Percentiles rank a stretch among this genome's conserved stretches.
phyloP scores from a whole-genome alignment of 2,888 invertebrate species.

The Lordiphosa fenestrarum region DNA sequence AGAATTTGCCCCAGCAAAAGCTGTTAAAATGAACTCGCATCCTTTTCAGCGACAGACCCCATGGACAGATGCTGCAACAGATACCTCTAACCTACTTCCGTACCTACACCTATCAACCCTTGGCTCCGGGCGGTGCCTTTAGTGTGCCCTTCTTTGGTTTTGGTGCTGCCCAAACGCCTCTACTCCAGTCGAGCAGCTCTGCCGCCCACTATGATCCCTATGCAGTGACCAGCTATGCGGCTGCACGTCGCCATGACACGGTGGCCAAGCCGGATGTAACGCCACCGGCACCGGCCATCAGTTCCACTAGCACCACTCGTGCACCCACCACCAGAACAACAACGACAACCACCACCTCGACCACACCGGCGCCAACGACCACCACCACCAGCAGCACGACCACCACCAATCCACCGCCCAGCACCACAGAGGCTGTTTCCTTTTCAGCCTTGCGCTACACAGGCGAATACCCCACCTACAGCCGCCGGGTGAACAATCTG shows the following conservation, averaged over 20 bases:
- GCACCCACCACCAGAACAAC: constrained; percentile 30
- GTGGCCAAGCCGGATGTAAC: constrained; percentile 42
- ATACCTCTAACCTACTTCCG: constrained; percentile 79
- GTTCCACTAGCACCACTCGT: constrained; percentile 14
- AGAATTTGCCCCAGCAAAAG: too few relatives aligned
- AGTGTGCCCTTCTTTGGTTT: constrained; percentile 69
- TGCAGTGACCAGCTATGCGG: constrained; percentile 55
- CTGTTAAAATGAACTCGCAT: neutral
- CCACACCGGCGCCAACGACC: constrained; percentile 39
- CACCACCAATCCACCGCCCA: constrained; percentile 22
- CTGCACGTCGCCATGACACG: constrained; percentile 48
- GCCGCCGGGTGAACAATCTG: constrained; percentile 67
- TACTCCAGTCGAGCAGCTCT: constrained; percentile 29
- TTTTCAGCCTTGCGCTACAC: constrained; percentile 27
- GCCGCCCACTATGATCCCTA: constrained; percentile 60
- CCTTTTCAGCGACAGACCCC: constrained; percentile 57
- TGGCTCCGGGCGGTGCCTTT: constrained; percentile 60
- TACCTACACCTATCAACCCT: constrained; percentile 78
- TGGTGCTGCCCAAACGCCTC: constrained; percentile 64
- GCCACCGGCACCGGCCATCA: constrained; percentile 41
- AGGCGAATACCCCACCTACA: constrained; percentile 71
- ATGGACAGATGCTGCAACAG: constrained; percentile 67
- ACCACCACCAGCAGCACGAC: constrained; percentile 20
- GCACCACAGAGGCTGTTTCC: constrained; percentile 17
- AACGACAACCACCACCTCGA: constrained; percentile 43